Conservation (phyloP, 2,797 vertebrate species). For the Falco naumanni region DNA sequence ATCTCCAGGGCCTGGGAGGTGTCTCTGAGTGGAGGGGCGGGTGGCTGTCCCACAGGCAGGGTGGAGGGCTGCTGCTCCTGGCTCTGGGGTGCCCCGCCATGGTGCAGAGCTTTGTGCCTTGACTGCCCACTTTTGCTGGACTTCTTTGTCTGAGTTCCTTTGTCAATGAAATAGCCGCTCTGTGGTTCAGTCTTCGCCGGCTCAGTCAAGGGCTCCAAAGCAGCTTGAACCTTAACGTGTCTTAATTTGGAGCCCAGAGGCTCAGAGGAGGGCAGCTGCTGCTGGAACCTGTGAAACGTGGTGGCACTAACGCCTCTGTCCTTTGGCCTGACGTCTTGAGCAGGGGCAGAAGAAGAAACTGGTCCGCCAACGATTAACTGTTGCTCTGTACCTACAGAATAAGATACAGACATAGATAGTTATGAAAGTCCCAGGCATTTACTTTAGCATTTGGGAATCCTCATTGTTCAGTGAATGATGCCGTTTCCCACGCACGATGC, state of each 20-base stretch:
- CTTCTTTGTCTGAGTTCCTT: constrained; percentile 77
- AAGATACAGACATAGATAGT: neutral
- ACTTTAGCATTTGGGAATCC: neutral
- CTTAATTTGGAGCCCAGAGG: constrained; percentile 33
- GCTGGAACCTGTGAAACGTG: constrained; percentile 70
- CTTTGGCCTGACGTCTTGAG: constrained; percentile 89
- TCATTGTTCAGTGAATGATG: fast-evolving
- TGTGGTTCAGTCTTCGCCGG: constrained; percentile 72
- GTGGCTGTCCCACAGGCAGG: neutral
- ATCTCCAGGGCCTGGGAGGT: constrained; percentile 91
- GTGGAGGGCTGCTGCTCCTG: constrained; percentile 29
- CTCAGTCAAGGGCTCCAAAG: constrained; percentile 61
- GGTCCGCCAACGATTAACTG: constrained; percentile 47
- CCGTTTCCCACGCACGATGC: fast-evolving
- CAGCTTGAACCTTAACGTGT: constrained; percentile 69
- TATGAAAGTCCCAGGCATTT: neutral
- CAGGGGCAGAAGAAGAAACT: constrained; percentile 71
- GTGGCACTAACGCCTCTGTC: constrained; percentile 74
- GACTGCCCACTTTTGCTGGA: constrained; percentile 75
- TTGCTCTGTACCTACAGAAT: constrained; percentile 76
- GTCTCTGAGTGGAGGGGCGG: constrained; percentile 75
- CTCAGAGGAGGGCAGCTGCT: constrained; percentile 71
- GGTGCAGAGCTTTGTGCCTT: constrained; percentile 71
- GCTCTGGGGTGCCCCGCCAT: neutral
- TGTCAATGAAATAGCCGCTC: constrained; percentile 63